Evolutionary conservation across 1,140 invertebrate genomes (phyloP), one percentile per base, ranked within the genome.

Genomic region (Harpegnathos saltator): DNA sequence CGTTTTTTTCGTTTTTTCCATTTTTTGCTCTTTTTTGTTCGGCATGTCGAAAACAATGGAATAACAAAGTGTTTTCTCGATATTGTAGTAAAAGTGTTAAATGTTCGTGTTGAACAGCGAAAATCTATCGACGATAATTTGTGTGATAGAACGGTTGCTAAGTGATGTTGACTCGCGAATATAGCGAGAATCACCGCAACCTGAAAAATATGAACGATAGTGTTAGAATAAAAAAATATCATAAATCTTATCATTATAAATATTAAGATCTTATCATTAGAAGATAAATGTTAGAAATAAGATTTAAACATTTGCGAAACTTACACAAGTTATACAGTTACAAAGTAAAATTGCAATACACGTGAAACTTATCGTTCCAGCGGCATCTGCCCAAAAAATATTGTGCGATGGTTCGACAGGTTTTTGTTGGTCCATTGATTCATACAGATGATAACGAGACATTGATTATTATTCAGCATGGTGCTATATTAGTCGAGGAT

Each of bases 401-500:
- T 93, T 93, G 0, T 59, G 71, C 48, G 89, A 93, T 92, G 90
- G 71, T 68, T 44, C 69, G 85, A 54, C 78, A 89, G 44, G 15
- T 89, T 62, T 91, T 94, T 74, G 56, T 94, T 72, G 94, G 93
- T 12, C 88, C 93, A 4, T 58, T 94, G 52, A 89, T 94, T 73
- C 92, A 94, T 69, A 89, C 84, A 19, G 88, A 86, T 38, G 61
- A 86, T 17, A 62, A 73, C 17, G 91, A 87, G 33, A 19, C 91
- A 83, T 83, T 95, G 19, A 78, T 93, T 71, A 78, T 93, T 48
- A 78, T 94, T 2, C 81, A 95, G 56, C 92, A 93, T 81, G 94
- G 92, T 73, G 94, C 92, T 84, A 90, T 96, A 75, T 89, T 94
- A 19, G 91, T 95, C 14, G 68, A 91, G 24, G 63, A 94, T 91